Base-by-base conservation (phyloP, 2,797 vertebrate genomes). In the Danio tinwini region DNA sequence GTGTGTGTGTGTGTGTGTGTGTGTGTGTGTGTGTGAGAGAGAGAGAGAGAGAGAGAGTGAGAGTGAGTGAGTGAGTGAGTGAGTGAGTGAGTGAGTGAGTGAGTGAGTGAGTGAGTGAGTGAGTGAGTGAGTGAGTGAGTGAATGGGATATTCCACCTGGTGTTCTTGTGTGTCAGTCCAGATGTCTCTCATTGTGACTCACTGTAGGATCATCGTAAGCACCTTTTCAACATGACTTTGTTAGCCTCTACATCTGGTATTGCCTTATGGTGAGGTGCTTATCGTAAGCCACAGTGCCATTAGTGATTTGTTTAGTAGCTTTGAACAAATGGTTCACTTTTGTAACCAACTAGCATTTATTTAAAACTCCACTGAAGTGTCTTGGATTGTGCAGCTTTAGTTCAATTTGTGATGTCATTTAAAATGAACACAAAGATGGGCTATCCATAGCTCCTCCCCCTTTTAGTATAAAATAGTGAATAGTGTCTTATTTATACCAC, bases 121-220 rank as follows among this genome's bases (percentile, higher is more conserved):
- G 7, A 75, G 40, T 52, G 1, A 67, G 16, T 52, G 11, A 45
- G 47, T 58, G 50, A 72, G 7, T 75, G 40, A 52, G 1, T 67
- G 9, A 55, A 21, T 10, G 47, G 45, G 37, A 74, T 74, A 44
- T 47, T 70, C 44, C 73, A 58, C 74, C 68, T 58, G 73, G 55
- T 80, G 74, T 49, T 78, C 49, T 40, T 74, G 78, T 67, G 45
- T 74, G 29, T 40, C 52, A 40, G 68, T 56, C 61, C 70, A 76
- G 64, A 75, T 83, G 77, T 62, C 58, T 73, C 50, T 73, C 45
- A 7, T 44, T 73, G 55, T 59, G 52, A 72, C n/a, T 84, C 64
- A 61, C 52, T 21, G 37, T 70, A 42, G 78, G 63, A 78, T 69
- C 17, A 74, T 50, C 37, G 3, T 47, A 49, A 55, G 74, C 29